Conservation (phyloP, 2,797 vertebrate genomes). For the Phataginus tetradactyla region DNA sequence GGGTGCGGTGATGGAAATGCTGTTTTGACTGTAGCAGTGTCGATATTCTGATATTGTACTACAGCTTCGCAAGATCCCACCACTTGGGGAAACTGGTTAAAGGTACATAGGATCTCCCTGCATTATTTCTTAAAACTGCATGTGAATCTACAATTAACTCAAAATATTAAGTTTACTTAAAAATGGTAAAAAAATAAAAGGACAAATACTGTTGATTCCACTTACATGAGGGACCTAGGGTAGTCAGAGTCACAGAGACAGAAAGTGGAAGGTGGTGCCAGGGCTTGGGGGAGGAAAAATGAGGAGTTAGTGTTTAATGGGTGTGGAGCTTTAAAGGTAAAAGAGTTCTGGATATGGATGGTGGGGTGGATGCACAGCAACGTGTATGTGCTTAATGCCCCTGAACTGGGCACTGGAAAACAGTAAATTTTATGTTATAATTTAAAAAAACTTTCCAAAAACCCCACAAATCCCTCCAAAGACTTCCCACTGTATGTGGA, state of each 20-base stretch:
- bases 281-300: rapidly evolving
- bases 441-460: not conserved
- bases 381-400: not conserved
- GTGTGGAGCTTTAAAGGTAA: not conserved
- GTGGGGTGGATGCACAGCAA: rapidly evolving
- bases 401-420: not conserved
- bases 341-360: not conserved
- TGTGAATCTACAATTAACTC: not conserved
- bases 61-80: not conserved
- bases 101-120: not conserved
- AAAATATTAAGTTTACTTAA: not conserved
- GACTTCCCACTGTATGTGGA: not conserved
- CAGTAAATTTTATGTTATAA: not conserved
- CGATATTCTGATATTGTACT: rapidly evolving
- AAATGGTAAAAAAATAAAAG: not conserved
- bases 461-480: not conserved
- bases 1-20: not conserved
- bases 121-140: not conserved
- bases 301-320: rapidly evolving
- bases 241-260: not conserved
- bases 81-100: not conserved
- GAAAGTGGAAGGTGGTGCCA: not conserved
- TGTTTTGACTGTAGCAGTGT: not conserved
- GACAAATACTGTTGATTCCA: not conserved
- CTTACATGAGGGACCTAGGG: not conserved